phyloP scores from a whole-genome alignment of 1,140 invertebrate species.

The Riptortus pedestris region DNA sequence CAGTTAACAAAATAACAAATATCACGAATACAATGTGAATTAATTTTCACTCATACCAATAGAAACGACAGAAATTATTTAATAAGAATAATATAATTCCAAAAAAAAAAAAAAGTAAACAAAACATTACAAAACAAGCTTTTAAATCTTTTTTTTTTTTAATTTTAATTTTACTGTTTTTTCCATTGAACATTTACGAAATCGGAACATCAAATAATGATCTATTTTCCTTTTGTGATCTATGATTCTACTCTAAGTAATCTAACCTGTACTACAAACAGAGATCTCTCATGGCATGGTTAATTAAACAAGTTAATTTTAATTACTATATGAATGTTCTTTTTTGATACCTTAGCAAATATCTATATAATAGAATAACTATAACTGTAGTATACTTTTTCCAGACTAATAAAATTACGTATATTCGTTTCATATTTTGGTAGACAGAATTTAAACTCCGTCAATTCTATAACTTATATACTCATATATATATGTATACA shows the following conservation, averaged over 20 bases:
- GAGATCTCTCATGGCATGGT: constrained; percentile 12
- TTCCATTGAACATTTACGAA: not conserved
- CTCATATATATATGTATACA: no score
- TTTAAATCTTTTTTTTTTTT: constrained; percentile 4
- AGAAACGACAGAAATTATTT: no score
- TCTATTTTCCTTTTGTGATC: constrained; percentile 6
- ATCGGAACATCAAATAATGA: no score
- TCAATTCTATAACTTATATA: not conserved
- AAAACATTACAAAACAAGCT: no score
- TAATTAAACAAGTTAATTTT: constrained; percentile 3
- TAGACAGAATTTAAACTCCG: not conserved
- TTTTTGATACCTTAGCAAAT: constrained; percentile 4
- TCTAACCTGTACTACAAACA: constrained; percentile 6
- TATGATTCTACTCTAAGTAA: constrained; percentile 1
- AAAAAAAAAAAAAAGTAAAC: no score
- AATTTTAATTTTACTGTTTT: not conserved
- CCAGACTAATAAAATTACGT: constrained; percentile 15
- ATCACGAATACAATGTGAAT: no score
- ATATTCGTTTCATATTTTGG: constrained; percentile 8
- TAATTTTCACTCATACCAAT: no score
- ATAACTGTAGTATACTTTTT: constrained; percentile 13
- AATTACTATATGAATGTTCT: constrained; percentile 4
- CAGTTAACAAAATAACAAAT: no score
- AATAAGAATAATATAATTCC: no score
- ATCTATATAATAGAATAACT: constrained; percentile 4